Conservation (phyloP, 2,888 invertebrate genomes). For the Nomada ferruginata region DNA sequence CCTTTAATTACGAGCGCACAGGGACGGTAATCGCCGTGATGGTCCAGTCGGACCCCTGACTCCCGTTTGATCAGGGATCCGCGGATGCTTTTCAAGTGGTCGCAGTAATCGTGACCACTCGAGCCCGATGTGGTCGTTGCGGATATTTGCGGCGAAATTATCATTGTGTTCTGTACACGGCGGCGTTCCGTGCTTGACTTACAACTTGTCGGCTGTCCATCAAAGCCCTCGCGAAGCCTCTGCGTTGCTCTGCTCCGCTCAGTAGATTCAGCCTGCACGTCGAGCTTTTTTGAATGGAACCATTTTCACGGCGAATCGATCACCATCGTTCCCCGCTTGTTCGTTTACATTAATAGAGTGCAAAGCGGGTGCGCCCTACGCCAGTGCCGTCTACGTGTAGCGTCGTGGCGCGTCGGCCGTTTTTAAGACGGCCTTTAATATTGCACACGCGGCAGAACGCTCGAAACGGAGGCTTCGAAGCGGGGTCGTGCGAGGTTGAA, state of each 20-base stretch:
- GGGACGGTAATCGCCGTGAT: slow-evolving; percentile 30
- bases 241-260: background rate
- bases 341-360: background rate
- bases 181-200: slow-evolving; percentile 16
- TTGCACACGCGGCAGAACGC: slow-evolving; percentile 49
- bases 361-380: slow-evolving; percentile 9
- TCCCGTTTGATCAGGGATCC: slow-evolving; percentile 9
- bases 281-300: background rate
- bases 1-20: slow-evolving; percentile 42
- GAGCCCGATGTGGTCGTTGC: slow-evolving; percentile 22
- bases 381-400: slow-evolving; percentile 14
- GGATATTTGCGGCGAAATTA: slow-evolving; percentile 17
- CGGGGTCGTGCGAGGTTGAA: slow-evolving; percentile 59
- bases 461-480: slow-evolving; percentile 56
- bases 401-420: slow-evolving; percentile 43
- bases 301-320: background rate
- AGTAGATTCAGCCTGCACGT: background rate
- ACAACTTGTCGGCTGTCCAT: slow-evolving; percentile 8
- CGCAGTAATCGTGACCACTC: slow-evolving; percentile 25
- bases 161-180: background rate
- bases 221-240: background rate
- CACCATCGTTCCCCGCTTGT: background rate
- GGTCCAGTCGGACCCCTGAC: background rate
- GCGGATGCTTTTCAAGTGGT: slow-evolving; percentile 2
- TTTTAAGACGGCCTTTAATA: slow-evolving; percentile 54